A percentile compares a stretch with the other conserved stretches of the same genome.
Evolutionary conservation across 2,888 invertebrate genomes (phyloP).

Genomic region (Trilocha varians): DNA sequence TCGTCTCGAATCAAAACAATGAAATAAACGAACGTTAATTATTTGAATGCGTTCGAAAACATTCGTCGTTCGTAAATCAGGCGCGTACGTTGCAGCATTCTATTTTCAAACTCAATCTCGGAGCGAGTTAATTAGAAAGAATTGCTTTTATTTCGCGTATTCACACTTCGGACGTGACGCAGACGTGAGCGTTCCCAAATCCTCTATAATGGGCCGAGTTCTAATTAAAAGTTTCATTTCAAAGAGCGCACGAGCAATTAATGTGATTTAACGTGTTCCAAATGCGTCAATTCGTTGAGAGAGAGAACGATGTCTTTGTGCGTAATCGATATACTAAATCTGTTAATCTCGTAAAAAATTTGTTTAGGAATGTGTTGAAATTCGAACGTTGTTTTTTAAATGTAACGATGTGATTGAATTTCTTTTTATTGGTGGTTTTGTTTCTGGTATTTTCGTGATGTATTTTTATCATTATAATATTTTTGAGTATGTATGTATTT

Average conservation of each 20-base stretch:
- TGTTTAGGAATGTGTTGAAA: background rate
- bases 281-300: background rate
- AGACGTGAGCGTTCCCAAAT: conserved; percentile 42
- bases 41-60: conserved; percentile 56
- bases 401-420: background rate
- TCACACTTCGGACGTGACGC: conserved; percentile 59
- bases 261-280: conserved; percentile 24
- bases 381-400: background rate
- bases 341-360: background rate
- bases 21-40: conserved; percentile 64
- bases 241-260: conserved; percentile 34
- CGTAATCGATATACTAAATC: background rate
- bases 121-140: conserved; percentile 68
- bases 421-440: no score
- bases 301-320: background rate
- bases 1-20: conserved; percentile 65
- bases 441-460: no score
- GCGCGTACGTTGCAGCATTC: conserved; percentile 32
- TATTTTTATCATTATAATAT: no score
- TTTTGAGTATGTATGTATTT: no score
- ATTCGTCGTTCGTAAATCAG: conserved; percentile 63
- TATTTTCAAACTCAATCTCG: conserved; percentile 58
- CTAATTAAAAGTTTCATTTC: conserved; percentile 32
- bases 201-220: conserved; percentile 43
- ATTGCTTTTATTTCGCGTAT: conserved; percentile 71